A percentile compares a stretch with the other conserved stretches of the same genome.
Conservation (phyloP, 2,797 vertebrate species). For the Chelidonichthys spinosus region DNA sequence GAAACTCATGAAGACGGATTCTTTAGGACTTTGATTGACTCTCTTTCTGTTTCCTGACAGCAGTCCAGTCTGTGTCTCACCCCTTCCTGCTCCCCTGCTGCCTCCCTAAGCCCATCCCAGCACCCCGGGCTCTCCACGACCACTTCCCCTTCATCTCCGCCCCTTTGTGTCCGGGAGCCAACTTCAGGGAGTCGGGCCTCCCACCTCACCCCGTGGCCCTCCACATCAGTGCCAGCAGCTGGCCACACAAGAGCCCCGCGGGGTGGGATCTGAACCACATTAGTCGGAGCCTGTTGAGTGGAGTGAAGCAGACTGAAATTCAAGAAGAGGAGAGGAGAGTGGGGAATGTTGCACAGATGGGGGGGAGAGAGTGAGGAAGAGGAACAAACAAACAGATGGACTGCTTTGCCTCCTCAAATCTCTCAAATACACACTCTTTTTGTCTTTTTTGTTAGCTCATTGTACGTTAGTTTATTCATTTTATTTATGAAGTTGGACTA, state of each 20-base stretch:
- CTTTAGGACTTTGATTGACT: not conserved
- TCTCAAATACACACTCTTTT: slow-evolving; percentile 18
- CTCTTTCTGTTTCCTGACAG: slow-evolving; percentile 61
- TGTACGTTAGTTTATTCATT: slow-evolving; percentile 44
- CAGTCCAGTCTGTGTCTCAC: slow-evolving; percentile 62
- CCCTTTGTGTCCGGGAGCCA: slow-evolving; percentile 45
- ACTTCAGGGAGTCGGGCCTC: slow-evolving; percentile 53
- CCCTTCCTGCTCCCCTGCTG: slow-evolving; percentile 77
- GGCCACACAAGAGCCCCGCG: slow-evolving; percentile 53
- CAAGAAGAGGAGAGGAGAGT: slow-evolving; percentile 37
- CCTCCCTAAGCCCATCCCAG: slow-evolving; percentile 72
- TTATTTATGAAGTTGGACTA: slow-evolving; percentile 59
- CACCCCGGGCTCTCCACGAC: slow-evolving; percentile 56
- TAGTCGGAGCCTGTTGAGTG: slow-evolving; percentile 39
- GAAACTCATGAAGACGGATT: not conserved
- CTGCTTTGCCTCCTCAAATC: slow-evolving; percentile 24
- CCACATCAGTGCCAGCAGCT: slow-evolving; percentile 38
- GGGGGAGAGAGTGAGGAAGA: slow-evolving; percentile 42
- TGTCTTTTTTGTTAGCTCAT: slow-evolving; percentile 17
- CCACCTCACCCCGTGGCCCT: slow-evolving; percentile 35
- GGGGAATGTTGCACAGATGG: slow-evolving; percentile 29
- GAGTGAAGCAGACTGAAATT: slow-evolving; percentile 42
- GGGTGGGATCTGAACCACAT: slow-evolving; percentile 65
- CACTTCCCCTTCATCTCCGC: slow-evolving; percentile 60
- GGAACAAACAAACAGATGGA: slow-evolving; percentile 42